These are phyloP conservation scores for Onychostruthus taczanowskii DNA, from an alignment of 2,113 vertebrate genomes.

Conservation along the genomic window DNA sequence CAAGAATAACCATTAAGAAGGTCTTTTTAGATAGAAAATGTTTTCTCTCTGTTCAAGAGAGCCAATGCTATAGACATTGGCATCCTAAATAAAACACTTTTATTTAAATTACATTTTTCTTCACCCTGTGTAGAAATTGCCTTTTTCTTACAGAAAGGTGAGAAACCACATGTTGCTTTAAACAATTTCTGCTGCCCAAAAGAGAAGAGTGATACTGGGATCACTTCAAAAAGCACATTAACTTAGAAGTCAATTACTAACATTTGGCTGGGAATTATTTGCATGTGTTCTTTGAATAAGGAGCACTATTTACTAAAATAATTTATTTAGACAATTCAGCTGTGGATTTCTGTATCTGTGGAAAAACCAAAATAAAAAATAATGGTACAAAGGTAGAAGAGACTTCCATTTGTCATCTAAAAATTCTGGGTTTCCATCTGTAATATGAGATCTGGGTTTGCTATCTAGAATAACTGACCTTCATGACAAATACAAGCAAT, in stretches of 20 bases:
- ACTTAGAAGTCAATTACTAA: neutral
- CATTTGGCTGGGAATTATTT: conserved; percentile 26
- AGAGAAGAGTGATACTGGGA: neutral
- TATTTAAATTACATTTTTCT: neutral
- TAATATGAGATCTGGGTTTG: neutral
- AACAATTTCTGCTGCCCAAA: conserved; percentile 6
- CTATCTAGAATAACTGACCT: neutral
- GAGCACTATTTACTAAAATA: neutral
- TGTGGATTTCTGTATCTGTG: neutral
- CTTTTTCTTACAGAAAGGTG: neutral
- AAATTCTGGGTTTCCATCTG: neutral
- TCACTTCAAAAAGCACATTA: neutral
- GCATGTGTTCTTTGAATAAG: neutral
- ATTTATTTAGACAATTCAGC: neutral
- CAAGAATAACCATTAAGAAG: neutral
- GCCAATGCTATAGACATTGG: neutral
- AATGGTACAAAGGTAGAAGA: neutral
- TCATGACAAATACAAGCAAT: neutral
- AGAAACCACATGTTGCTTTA: conserved; percentile 1
- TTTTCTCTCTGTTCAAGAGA: neutral
- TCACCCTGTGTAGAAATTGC: neutral
- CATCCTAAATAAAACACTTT: neutral
- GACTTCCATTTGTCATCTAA: neutral
- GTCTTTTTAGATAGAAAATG: neutral
- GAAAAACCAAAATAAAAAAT: neutral